A percentile compares a stretch with the other conserved stretches of the same genome.
Conservation (phyloP, 2,113 vertebrate species). For the Lamprotornis superbus region DNA sequence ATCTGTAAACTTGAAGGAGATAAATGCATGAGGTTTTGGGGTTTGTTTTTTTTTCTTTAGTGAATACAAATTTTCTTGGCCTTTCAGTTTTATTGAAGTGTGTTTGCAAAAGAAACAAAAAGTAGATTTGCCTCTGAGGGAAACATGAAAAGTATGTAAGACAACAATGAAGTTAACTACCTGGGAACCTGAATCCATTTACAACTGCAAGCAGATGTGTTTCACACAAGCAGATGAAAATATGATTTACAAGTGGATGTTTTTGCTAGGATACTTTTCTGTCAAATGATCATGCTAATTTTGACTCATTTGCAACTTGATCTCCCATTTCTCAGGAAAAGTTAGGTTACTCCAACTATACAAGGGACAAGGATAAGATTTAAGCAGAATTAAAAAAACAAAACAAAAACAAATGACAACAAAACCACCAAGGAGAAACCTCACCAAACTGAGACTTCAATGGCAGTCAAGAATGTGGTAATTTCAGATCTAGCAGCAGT, state of each 20-base stretch:
- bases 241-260: not conserved
- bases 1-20: not conserved
- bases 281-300: not conserved
- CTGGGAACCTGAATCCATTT: constrained; percentile 18
- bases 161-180: constrained; percentile 38
- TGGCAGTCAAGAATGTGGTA: not conserved
- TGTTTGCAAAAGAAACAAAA: constrained; percentile 24
- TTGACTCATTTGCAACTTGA: not conserved
- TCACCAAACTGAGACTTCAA: not conserved
- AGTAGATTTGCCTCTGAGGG: not conserved
- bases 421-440: not conserved
- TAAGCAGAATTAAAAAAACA: not conserved
- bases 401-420: not conserved
- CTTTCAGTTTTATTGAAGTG: not conserved
- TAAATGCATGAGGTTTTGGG: not conserved
- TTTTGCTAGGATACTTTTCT: not conserved
- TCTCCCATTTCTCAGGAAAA: not conserved
- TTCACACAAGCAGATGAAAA: not conserved
- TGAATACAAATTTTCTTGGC: not conserved
- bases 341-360: not conserved
- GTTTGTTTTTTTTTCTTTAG: not conserved
- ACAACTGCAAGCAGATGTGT: constrained; percentile 44
- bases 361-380: not conserved
- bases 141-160: not conserved
- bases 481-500: not conserved